Conservation (phyloP, 2,113 vertebrate genomes). For the Procavia capensis region DNA sequence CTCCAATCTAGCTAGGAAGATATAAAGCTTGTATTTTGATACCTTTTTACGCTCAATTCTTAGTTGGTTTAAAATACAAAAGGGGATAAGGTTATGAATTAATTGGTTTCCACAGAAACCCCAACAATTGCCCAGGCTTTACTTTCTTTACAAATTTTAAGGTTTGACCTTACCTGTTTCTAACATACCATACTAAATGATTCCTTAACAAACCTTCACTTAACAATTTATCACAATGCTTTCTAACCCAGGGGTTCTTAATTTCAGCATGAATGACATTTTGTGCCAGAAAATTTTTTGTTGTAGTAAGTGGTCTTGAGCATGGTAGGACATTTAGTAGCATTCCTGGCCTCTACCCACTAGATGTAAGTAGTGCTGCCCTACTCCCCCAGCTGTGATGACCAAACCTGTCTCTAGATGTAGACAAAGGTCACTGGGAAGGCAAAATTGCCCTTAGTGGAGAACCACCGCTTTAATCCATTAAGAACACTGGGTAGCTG, state of each 20-base stretch:
- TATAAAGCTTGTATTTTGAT: not conserved
- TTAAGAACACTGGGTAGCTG: not conserved
- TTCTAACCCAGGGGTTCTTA: not conserved
- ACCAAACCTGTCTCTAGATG: not conserved
- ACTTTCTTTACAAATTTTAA: not conserved
- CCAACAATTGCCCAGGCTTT: slow-evolving; percentile 18
- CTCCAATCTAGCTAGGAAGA: not conserved
- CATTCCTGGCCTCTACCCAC: not conserved
- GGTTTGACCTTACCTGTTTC: slow-evolving; percentile 1
- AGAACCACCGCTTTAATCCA: not conserved
- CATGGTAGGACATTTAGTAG: not conserved
- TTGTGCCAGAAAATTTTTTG: not conserved
- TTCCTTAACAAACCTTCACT: not conserved
- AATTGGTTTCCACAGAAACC: not conserved
- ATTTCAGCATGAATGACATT: not conserved
- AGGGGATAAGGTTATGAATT: not conserved
- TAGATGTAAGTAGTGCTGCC: not conserved
- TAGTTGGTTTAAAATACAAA: not conserved
- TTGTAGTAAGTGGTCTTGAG: not conserved
- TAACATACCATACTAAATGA: not conserved
- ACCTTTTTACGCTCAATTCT: not conserved
- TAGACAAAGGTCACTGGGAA: not conserved
- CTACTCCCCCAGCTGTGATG: not conserved
- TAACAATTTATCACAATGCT: not conserved
- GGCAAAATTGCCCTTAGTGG: not conserved